A percentile compares a stretch with the other conserved stretches of the same genome.
Conservation (phyloP, 1,140 invertebrate species). For the honey bee (Apis mellifera) region Amel_HAv3.1 CM009942.2:5105001-5105500, state of each 20-base stretch:
- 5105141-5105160: no score
- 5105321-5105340: neutral
- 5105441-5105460: constrained; percentile 40
- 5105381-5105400: neutral
- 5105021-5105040: no score
- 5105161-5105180: no score
- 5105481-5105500: constrained; percentile 41
- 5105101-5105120: no score
- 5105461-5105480: constrained; percentile 18
- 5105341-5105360: neutral
- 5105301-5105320: neutral
- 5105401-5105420: neutral
- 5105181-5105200: no score
- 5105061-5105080: no score
- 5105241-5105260: constrained; percentile 23
- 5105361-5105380: constrained; percentile 26
- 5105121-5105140: no score
- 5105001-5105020: no score
- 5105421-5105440: neutral
- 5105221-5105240: neutral
- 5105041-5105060: no score
- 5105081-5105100: no score
- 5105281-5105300: neutral
- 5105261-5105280: neutral
- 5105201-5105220: neutral